Conservation (phyloP, 2,797 vertebrate genomes). For the Tapera naevia region DNA sequence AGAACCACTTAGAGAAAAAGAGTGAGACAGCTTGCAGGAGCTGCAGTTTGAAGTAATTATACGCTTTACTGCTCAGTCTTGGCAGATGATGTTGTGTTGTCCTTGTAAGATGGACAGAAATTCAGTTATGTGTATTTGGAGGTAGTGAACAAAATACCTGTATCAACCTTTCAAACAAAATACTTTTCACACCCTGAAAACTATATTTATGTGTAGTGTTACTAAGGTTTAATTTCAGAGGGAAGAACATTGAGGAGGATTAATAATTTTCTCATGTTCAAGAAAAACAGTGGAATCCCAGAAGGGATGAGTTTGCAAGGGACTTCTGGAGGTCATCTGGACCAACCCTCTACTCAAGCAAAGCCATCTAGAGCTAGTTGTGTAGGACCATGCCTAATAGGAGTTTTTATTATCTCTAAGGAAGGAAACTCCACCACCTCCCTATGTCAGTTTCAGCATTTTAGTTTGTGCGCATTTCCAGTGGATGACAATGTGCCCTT, state of each 20-base stretch:
- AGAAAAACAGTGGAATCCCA: neutral
- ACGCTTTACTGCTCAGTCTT: neutral
- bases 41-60: neutral
- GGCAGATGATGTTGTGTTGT: neutral
- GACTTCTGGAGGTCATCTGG: neutral
- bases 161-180: neutral
- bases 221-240: neutral
- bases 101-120: neutral
- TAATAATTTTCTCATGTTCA: neutral
- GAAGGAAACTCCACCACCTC: neutral
- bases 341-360: neutral
- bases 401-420: rapidly evolving
- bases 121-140: neutral
- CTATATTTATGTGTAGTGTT: neutral
- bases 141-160: neutral
- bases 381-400: too few species aligned
- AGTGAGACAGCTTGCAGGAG: neutral
- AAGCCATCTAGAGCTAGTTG: neutral
- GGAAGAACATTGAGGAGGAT: neutral
- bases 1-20: neutral
- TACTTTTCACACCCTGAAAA: neutral
- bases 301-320: neutral
- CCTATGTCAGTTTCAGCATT: neutral
- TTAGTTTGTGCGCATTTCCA: neutral
- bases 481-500: neutral